Percentiles rank a stretch among this genome's conserved stretches.
Conservation (phyloP, 2,113 vertebrate genomes). For the Oplegnathus fasciatus region DNA sequence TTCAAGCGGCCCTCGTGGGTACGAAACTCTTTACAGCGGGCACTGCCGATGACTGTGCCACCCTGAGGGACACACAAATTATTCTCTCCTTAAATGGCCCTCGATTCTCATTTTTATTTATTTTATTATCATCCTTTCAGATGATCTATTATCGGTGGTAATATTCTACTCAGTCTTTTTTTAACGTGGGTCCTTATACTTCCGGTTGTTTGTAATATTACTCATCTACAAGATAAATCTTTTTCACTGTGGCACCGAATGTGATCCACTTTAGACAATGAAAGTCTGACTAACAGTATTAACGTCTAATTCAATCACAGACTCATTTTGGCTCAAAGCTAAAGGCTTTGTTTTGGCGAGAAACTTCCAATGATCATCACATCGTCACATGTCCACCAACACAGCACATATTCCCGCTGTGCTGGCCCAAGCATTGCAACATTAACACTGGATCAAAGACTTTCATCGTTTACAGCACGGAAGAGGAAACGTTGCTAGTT, state of each 20-base stretch:
- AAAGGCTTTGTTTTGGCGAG: background rate
- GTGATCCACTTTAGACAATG: background rate
- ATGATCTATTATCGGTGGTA: background rate
- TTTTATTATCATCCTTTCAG: background rate
- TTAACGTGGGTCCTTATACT: background rate
- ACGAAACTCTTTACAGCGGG: slow-evolving; percentile 93
- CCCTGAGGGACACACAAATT: slow-evolving; percentile 82
- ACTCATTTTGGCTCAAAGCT: slow-evolving; percentile 15
- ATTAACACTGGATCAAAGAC: background rate
- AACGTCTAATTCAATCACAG: slow-evolving; percentile 2
- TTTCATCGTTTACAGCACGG: background rate
- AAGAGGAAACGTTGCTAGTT: background rate
- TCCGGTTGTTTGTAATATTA: no score
- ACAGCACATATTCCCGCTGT: background rate
- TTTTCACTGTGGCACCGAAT: background rate
- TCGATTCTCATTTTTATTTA: no score
- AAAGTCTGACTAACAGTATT: background rate
- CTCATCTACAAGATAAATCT: background rate
- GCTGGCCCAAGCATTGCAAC: background rate
- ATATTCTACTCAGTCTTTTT: background rate
- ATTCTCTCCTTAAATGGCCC: background rate
- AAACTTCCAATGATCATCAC: background rate
- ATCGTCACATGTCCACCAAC: background rate
- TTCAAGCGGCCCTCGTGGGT: slow-evolving; percentile 90
- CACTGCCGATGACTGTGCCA: slow-evolving; percentile 96